Percentiles rank a stretch among this genome's conserved stretches.
These are phyloP conservation scores for Spongilla lacustris DNA, from an alignment of 37 sponge, comb jelly and placozoan genomes.

Conservation along the genomic window DNA sequence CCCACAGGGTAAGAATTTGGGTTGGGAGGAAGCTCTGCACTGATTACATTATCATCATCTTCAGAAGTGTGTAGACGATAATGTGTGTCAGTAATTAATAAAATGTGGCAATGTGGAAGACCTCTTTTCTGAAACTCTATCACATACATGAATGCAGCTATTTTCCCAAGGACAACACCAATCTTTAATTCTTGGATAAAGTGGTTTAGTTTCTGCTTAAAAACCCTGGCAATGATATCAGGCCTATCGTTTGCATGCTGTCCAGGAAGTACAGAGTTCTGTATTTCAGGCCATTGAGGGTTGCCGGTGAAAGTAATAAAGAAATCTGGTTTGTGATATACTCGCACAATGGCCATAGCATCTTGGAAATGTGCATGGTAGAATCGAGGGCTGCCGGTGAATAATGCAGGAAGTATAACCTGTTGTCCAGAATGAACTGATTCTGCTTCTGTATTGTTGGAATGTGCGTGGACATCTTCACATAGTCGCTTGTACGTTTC, in stretches of 20 bases:
- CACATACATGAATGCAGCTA: neutral
- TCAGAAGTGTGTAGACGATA: neutral
- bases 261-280: neutral
- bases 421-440: no score
- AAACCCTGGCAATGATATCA: conserved; percentile 8
- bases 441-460: no score
- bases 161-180: neutral
- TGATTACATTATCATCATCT: conserved; percentile 29
- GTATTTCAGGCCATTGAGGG: conserved; percentile 29
- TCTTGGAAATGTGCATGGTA: conserved; percentile 2
- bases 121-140: neutral
- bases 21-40: conserved; percentile 22
- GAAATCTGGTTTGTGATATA: conserved; percentile 6
- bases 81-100: neutral
- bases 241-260: conserved; percentile 8
- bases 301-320: conserved; percentile 31
- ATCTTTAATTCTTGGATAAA: neutral
- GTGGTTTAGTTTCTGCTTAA: conserved; percentile 3
- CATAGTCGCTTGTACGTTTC: no score
- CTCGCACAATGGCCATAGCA: conserved; percentile 20
- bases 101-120: neutral
- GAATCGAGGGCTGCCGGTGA: neutral
- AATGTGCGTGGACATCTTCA: no score
- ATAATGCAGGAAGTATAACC: no score
- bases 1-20: neutral